phyloP scores from a whole-genome alignment of 2,113 vertebrate genomes.

The Cairina moschata region DNA sequence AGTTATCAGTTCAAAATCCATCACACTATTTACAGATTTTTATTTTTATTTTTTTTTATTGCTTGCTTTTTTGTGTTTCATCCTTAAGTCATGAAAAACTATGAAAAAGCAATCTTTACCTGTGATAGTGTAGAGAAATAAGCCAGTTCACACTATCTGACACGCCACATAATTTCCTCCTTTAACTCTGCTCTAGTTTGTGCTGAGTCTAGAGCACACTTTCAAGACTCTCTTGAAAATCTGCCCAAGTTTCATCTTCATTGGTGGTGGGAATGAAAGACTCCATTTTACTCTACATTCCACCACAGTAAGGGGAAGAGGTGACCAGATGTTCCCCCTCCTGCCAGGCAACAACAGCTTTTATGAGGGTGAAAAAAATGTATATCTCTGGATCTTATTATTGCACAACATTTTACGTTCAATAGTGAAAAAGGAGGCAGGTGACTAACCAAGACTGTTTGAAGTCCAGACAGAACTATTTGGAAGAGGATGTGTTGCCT shows the following conservation, averaged over 20 bases:
- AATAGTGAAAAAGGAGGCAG: background rate
- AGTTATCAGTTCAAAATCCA: background rate
- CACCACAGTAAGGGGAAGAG: background rate
- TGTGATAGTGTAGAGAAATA: background rate
- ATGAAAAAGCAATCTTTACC: background rate
- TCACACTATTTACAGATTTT: rapidly evolving
- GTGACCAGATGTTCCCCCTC: background rate
- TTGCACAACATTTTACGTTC: background rate
- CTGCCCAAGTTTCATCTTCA: background rate
- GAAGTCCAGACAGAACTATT: conserved; percentile 19
- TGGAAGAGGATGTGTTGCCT: background rate
- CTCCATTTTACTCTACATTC: background rate
- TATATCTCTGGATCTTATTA: conserved; percentile 10
- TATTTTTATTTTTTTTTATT: background rate
- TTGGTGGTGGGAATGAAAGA: background rate
- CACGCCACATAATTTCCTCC: background rate
- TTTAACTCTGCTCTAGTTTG: background rate
- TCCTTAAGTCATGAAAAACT: background rate
- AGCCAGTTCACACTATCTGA: background rate
- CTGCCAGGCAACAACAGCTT: background rate
- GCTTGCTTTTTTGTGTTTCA: background rate
- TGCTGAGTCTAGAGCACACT: rapidly evolving
- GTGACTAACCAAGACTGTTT: background rate
- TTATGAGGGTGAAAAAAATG: background rate
- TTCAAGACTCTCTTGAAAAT: background rate